Percentiles rank a stretch among this genome's conserved stretches.
These are phyloP conservation scores for Plotosus lineatus DNA, from an alignment of 2,113 vertebrate genomes.

Conservation along the genomic window DNA sequence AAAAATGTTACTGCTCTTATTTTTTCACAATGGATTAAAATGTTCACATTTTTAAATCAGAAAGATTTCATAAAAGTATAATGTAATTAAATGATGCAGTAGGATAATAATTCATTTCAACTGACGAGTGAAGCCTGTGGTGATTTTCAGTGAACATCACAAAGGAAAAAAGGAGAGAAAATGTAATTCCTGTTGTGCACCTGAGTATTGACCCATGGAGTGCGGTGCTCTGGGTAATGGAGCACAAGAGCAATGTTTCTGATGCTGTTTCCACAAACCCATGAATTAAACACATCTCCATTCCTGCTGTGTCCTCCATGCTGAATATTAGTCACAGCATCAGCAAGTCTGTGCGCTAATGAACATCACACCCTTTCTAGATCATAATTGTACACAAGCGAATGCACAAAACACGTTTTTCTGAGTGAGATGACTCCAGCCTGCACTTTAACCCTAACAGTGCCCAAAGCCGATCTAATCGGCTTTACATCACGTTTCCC, in stretches of 20 bases:
- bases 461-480: too few relatives aligned
- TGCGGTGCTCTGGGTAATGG: not conserved
- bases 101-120: not conserved
- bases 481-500: too few relatives aligned
- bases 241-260: not conserved
- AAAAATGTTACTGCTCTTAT: not conserved
- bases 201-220: not conserved
- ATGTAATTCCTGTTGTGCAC: not conserved
- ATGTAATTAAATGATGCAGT: not conserved
- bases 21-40: not conserved
- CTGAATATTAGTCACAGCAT: slow-evolving; percentile 50
- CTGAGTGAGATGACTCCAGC: not conserved
- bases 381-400: not conserved
- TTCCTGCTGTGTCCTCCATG: not conserved
- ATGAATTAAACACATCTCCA: slow-evolving; percentile 11
- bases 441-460: not conserved
- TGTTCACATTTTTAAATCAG: not conserved
- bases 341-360: not conserved
- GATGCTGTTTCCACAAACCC: not conserved
- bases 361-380: not conserved
- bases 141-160: not conserved
- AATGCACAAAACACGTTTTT: not conserved
- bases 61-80: not conserved
- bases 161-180: not conserved
- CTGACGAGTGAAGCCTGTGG: not conserved